These are phyloP conservation scores for Corythaeola cristata DNA, from an alignment of 2,113 vertebrate species.

Conservation along the genomic window DNA sequence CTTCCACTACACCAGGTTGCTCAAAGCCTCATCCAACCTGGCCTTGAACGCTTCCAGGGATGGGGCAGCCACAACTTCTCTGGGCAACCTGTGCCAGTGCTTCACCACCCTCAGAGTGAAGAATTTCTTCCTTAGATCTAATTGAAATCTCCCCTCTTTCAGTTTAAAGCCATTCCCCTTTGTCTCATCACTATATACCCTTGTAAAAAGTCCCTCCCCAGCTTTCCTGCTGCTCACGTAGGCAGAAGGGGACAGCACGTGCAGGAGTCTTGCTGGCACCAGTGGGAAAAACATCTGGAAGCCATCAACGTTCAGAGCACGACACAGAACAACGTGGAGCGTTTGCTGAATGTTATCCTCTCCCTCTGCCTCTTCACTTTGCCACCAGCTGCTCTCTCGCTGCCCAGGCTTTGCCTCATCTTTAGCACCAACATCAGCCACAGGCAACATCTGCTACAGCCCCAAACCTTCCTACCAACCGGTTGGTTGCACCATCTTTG, in stretches of 20 bases:
- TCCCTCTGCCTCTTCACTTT: not conserved
- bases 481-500: rapidly evolving
- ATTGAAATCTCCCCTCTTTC: no score
- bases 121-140: no score
- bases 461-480: not conserved
- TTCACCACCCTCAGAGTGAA: no score
- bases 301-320: not conserved
- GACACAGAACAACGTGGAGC: rapidly evolving
- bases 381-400: not conserved
- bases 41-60: no score
- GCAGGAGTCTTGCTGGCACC: not conserved
- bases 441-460: not conserved
- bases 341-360: not conserved
- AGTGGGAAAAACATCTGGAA: not conserved
- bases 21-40: no score
- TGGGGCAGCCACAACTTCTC: no score
- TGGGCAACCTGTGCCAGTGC: no score
- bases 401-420: not conserved
- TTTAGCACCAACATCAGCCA: not conserved
- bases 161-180: no score
- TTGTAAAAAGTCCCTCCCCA: no score
- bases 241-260: not conserved
- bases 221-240: rapidly evolving
- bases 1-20: no score
- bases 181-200: no score